Base-by-base conservation (phyloP, 2,797 vertebrate genomes). In the Falco naumanni region DNA sequence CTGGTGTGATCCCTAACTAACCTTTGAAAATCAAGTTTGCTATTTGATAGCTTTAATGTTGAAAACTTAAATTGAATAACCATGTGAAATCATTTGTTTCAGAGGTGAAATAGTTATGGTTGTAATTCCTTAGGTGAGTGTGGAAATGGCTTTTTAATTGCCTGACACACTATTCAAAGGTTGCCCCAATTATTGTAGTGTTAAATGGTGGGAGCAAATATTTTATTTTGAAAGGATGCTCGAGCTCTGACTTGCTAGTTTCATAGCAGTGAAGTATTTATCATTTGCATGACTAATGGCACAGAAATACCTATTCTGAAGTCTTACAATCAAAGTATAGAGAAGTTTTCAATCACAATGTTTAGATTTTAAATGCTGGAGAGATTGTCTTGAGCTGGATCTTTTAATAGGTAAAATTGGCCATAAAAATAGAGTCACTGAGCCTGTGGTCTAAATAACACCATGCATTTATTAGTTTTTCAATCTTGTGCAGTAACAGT, bases 201-300 rank as follows among this genome's bases (percentile, higher is more conserved):
- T 97, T 97, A 96, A 93, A 78, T 96, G 96, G 93, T 97, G 95
- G 89, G 97, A 97, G 91, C 93, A 96, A 97, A 85, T 97, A 97
- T 96, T 97, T 98, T 97, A 90, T 97, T 98, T 97, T 97, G 95
- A 97, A 97, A 97, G 97, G 97, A 98, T 98, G 98, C 98, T 97
- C 95, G 82, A 96, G 97, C 97, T 97, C 97, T 98, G 93, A 96
- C 95, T 96, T 98, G 96, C 97, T 96, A 97, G 97, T 97, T 98
- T 93, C 96, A 96, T 97, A 97, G 97, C 97, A 93, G 72, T 97
- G 96, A 97, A 97, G 95, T 98, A 97, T 97, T 97, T 97, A 97
- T 97, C 97, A 97, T 98, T 98, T 98, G 98, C 98, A 98, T 98
- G 98, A 98, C 94, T 97, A 97, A 98, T 97, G 97, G 97, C 97